Conservation (phyloP, 2,888 invertebrate species). For the Limnephilus auricula region DNA sequence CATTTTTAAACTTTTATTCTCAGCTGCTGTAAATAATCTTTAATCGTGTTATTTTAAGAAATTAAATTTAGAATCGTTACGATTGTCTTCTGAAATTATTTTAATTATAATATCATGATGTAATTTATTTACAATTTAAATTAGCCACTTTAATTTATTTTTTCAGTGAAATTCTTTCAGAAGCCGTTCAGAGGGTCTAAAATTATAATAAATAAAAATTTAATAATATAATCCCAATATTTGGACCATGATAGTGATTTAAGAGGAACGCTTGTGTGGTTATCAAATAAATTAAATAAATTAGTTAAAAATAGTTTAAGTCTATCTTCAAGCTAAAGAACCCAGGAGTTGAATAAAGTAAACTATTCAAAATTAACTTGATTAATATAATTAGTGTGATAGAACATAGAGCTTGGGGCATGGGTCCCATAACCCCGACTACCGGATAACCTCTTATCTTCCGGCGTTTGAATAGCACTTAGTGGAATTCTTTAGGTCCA, state of each 20-base stretch:
- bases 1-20: too few species aligned
- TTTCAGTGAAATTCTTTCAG: too few species aligned
- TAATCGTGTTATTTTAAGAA: background rate
- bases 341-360: background rate
- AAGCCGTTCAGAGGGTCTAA: too few species aligned
- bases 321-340: background rate
- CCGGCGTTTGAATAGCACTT: background rate
- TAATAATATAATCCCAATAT: too few species aligned
- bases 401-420: conserved; percentile 2
- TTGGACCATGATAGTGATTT: too few species aligned
- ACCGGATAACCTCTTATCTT: conserved; percentile 39
- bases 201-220: too few species aligned
- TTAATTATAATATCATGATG: background rate
- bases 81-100: background rate
- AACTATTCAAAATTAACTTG: background rate
- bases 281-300: background rate
- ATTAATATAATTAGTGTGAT: background rate
- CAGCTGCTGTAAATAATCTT: too few species aligned
- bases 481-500: background rate
- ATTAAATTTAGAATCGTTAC: background rate
- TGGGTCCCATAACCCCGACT: background rate
- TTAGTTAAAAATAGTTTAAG: background rate
- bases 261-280: background rate
- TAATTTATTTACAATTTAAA: background rate
- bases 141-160: too few species aligned